Conservation (phyloP, 2,888 invertebrate species). For the Lasioglossum oenotherae region DNA sequence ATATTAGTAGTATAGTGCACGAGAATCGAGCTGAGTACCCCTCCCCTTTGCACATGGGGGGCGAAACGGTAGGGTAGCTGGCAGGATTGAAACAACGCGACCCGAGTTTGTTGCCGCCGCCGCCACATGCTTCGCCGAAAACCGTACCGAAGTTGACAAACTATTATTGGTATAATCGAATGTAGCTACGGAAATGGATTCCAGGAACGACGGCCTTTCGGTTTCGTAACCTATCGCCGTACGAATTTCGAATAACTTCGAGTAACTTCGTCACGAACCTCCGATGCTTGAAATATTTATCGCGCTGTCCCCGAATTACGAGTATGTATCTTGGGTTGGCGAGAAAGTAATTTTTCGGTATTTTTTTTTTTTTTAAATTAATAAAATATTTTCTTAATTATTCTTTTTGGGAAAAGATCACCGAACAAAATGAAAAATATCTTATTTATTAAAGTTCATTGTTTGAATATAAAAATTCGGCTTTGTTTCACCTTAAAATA, state of each 20-base stretch:
- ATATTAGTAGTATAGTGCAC: conserved; percentile 65
- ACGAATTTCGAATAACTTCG: neutral
- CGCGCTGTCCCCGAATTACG: neutral
- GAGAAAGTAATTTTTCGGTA: too few species aligned
- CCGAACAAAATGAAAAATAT: too few species aligned
- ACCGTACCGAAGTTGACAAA: conserved; percentile 42
- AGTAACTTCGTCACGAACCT: neutral
- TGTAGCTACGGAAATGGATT: conserved; percentile 32
- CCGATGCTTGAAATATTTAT: neutral
- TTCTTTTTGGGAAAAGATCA: too few species aligned
- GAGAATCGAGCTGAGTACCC: conserved; percentile 44
- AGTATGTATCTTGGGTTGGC: neutral
- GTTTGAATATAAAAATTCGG: too few species aligned
- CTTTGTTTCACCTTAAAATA: too few species aligned
- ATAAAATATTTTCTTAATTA: too few species aligned
- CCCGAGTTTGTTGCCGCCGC: conserved; percentile 24
- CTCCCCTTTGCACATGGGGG: conserved; percentile 35
- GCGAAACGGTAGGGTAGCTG: conserved; percentile 28
- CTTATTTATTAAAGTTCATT: too few species aligned
- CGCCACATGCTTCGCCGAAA: conserved; percentile 40
- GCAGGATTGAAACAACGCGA: conserved; percentile 52
- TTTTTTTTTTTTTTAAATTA: too few species aligned
- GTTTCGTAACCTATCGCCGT: neutral
- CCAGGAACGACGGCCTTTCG: neutral
- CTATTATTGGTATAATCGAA: conserved; percentile 51